Percentiles rank a stretch among this genome's conserved stretches.
phyloP scores from a whole-genome alignment of 1,140 invertebrate species.

The Aradophagus sp. region DNA sequence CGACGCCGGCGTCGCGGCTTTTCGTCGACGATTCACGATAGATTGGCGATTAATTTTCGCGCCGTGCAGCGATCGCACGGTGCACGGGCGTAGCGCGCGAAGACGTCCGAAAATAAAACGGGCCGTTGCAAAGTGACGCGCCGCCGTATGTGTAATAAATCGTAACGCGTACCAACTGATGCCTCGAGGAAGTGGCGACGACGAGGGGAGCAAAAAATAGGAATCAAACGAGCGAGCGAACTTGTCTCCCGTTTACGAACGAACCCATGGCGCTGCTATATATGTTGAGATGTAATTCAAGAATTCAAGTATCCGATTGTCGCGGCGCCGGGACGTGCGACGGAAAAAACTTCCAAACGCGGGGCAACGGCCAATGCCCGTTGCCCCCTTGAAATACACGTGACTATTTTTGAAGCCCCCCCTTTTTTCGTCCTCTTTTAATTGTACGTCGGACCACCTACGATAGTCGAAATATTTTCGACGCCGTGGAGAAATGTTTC shows the following conservation, averaged over 20 bases:
- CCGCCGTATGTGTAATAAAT: conserved; percentile 57
- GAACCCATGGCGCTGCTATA: conserved; percentile 64
- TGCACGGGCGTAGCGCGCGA: conserved; percentile 39
- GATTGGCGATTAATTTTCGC: no score
- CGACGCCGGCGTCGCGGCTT: no score
- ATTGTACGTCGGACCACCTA: not conserved
- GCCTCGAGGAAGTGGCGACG: conserved; percentile 45
- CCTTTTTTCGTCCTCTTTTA: no score
- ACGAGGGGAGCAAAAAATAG: conserved; percentile 55
- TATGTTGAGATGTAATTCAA: conserved; percentile 73
- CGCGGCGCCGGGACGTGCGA: conserved; percentile 13
- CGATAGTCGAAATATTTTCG: not conserved
- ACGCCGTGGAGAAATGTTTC: no score
- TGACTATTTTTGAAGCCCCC: conserved; percentile 18
- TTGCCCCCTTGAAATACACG: no score
- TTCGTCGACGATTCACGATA: no score
- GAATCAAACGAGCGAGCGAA: conserved; percentile 55
- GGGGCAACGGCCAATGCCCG: conserved; percentile 1
- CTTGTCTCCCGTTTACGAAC: conserved; percentile 21
- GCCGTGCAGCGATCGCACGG: conserved; percentile 30
- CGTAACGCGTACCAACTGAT: conserved; percentile 55
- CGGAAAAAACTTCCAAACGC: conserved; percentile 11
- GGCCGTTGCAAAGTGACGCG: conserved; percentile 65
- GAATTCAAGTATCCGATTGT: conserved; percentile 67
- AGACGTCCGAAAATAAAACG: conserved; percentile 68